Evolutionary conservation across 2,113 vertebrate species (phyloP), one percentile per base, ranked within the genome.

Genomic region (Synchiropus splendidus): DNA sequence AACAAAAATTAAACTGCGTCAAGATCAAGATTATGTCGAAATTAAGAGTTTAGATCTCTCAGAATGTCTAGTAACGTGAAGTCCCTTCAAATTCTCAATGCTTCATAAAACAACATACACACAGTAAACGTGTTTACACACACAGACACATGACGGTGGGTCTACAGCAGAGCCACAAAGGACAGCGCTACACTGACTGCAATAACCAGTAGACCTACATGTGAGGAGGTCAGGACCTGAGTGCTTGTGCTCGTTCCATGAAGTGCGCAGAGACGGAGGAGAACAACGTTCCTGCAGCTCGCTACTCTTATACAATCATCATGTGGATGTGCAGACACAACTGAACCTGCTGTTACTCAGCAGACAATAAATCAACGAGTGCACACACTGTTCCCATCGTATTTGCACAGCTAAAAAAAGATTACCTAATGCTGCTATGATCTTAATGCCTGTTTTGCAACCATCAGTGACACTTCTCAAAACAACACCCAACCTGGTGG

Each of bases 231-330:
- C 56, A 56, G 36, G 21, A 27, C 39, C 35, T 45, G 9, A 36
- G 50, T 66, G 36, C 11, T 48, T 42, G 35, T 55, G 45, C 36
- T 45, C 46, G 41, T 47, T 10, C 16, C 5, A 48, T 48, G 38
- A 70, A 70, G 56, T 47, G 43, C 39, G 60, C 42, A 12, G n/a
- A n/a, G n/a, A n/a, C 12, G 48, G 58, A 38, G 18, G 46, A 57
- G 45, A 67, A 63, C 48, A 61, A 42, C 63, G 48, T 30, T 43
- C 51, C 38, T 27, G 44, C 54, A 47, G 14, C 1, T n/a, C 39
- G 32, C 37, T 51, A 18, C 42, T 40, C 42, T 74, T 73, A 75
- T 36, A 61, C 67, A 72, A 72, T 33, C 45, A 42, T 52, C 53
- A 42, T 30, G 30, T 27, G 32, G 16, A 58, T 42, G 42, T 45